Percentiles rank a stretch among this genome's conserved stretches.
These are phyloP conservation scores for Kobus ellipsiprymnus DNA, from an alignment of 2,113 vertebrate genomes.

Conservation along the genomic window DNA sequence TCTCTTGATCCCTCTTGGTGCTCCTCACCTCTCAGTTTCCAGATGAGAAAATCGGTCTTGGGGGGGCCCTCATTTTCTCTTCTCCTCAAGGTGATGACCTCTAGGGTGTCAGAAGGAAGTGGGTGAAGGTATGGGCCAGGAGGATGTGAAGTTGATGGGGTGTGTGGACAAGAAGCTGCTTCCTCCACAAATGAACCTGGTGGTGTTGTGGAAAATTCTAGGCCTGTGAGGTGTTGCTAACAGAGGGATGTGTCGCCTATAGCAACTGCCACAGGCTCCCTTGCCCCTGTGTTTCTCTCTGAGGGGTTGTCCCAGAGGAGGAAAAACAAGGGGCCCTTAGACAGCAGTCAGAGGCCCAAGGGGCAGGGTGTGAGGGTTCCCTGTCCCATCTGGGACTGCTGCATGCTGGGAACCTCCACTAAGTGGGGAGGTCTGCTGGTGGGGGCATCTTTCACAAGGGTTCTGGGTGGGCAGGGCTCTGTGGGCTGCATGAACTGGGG, in stretches of 20 bases:
- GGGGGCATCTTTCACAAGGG: neutral
- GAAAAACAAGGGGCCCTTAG: neutral
- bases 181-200: neutral
- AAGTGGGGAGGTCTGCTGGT: neutral
- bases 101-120: neutral
- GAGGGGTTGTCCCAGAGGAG: neutral
- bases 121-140: neutral
- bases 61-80: neutral
- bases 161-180: neutral
- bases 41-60: neutral
- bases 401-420: neutral
- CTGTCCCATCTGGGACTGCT: neutral
- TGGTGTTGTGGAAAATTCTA: constrained; percentile 36
- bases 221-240: neutral
- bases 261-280: neutral
- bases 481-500: neutral
- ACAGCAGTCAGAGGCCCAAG: neutral
- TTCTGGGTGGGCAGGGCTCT: neutral
- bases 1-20: neutral
- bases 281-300: neutral
- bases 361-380: neutral
- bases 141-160: neutral
- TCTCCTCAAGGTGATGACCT: neutral
- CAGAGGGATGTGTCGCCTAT: neutral
- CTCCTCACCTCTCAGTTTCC: neutral